phyloP scores from a whole-genome alignment of 2,797 vertebrate species.

The Eutrigla gurnardus region DNA sequence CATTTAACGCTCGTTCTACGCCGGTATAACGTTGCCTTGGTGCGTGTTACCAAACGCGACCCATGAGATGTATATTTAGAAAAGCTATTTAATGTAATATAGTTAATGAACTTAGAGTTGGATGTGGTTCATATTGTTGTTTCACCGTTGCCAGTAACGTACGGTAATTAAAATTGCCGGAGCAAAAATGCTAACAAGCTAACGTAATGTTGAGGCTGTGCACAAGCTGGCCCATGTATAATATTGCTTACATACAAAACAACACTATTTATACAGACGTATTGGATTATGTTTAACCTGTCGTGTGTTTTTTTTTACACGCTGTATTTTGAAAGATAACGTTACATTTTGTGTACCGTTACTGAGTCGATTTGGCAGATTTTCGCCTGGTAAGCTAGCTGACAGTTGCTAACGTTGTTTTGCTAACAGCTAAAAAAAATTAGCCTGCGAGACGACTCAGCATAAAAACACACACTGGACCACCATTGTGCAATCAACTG shows the following conservation, averaged over 20 bases:
- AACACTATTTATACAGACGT: neutral
- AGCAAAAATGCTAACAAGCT: slow-evolving; percentile 58
- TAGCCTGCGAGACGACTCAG: slow-evolving; percentile 80
- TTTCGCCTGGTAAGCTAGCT: slow-evolving; percentile 34
- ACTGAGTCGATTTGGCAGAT: neutral
- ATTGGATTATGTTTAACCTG: neutral
- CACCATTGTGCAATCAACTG: slow-evolving; percentile 75
- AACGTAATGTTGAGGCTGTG: slow-evolving; percentile 29
- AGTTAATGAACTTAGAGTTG: neutral
- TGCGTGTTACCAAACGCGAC: neutral
- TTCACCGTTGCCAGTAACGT: slow-evolving; percentile 9
- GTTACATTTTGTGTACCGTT: neutral
- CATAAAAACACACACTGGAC: slow-evolving; percentile 75
- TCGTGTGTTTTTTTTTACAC: neutral
- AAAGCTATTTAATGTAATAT: rapidly evolving
- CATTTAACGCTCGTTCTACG: too few relatives aligned
- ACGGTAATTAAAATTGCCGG: slow-evolving; percentile 45
- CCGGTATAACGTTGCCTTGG: too few relatives aligned
- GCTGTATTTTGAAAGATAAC: neutral
- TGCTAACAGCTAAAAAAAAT: slow-evolving; percentile 72
- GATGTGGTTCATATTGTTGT: slow-evolving; percentile 17
- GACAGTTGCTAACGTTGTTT: slow-evolving; percentile 66
- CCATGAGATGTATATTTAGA: rapidly evolving
- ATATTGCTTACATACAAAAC: neutral
- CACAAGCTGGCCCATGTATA: neutral